phyloP scores from a whole-genome alignment of 2,888 invertebrate species.

The Tuberolachnus salignus region DNA sequence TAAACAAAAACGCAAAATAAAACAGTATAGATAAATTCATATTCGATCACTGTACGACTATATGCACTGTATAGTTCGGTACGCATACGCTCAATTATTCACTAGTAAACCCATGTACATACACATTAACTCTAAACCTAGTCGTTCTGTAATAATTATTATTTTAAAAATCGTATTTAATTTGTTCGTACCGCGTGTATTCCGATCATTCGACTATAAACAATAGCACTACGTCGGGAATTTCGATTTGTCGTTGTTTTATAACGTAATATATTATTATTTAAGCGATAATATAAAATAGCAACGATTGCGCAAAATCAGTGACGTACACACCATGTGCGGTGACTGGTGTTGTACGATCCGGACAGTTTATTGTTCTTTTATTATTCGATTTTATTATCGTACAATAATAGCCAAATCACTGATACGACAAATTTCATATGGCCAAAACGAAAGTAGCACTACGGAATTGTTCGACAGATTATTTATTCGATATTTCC shows the following conservation, averaged over 20 bases:
- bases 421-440: not conserved
- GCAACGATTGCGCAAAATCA: constrained; percentile 13
- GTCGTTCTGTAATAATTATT: not conserved
- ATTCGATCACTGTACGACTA: too few relatives aligned
- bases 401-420: not conserved
- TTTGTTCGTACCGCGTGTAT: constrained; percentile 14
- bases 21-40: too few relatives aligned
- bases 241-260: constrained; percentile 29
- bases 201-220: not conserved
- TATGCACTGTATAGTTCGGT: too few relatives aligned
- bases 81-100: not conserved
- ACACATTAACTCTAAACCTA: too few relatives aligned
- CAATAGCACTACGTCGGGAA: not conserved
- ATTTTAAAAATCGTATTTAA: constrained; percentile 19
- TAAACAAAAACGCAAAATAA: too few relatives aligned
- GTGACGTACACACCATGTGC: not conserved
- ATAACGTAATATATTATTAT: not conserved
- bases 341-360: too few relatives aligned
- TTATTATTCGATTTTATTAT: not conserved
- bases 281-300: not conserved
- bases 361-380: constrained; percentile 13
- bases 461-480: not conserved
- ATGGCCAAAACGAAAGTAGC: not conserved
- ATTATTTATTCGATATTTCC: not conserved
- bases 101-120: not conserved